These are phyloP conservation scores for Protobothrops flavoviridis DNA, from an alignment of 2,113 vertebrate genomes.

Conservation along the genomic window DNA sequence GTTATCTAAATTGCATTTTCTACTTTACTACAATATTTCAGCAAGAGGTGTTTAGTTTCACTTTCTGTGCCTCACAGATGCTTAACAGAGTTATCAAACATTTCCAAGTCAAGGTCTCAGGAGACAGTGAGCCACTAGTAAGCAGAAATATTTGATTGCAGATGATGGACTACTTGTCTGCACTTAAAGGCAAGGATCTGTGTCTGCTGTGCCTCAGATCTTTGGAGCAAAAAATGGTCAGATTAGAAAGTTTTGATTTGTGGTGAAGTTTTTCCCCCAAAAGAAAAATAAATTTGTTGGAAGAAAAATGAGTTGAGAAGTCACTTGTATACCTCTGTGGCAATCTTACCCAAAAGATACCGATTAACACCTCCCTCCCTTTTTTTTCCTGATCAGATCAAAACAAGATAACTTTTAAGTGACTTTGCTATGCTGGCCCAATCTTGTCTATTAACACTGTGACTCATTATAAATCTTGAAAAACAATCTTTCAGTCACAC, in stretches of 20 bases:
- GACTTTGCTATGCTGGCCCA: background rate
- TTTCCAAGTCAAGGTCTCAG: slow-evolving; percentile 55
- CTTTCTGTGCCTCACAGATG: slow-evolving; percentile 55
- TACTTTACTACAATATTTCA: slow-evolving; percentile 58
- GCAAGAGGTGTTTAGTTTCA: slow-evolving; percentile 39
- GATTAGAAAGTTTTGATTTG: background rate
- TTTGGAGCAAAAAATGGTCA: background rate
- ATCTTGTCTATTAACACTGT: background rate
- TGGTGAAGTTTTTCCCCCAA: background rate
- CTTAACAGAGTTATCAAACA: slow-evolving; percentile 50
- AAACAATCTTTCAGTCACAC: background rate
- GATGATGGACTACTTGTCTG: background rate
- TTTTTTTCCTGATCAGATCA: background rate
- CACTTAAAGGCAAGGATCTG: background rate
- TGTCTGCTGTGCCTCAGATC: background rate
- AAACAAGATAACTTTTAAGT: background rate
- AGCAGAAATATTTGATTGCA: slow-evolving; percentile 14
- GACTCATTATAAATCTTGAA: background rate
- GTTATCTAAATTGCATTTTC: slow-evolving; percentile 69
- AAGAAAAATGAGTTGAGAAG: background rate
- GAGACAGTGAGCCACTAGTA: slow-evolving; percentile 34
- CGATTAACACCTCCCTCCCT: background rate
- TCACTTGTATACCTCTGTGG: background rate
- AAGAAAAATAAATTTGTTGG: background rate
- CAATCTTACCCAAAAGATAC: background rate